Evolutionary conservation across 1,140 invertebrate genomes (phyloP).

Genomic region (Orussus abietinus): DNA sequence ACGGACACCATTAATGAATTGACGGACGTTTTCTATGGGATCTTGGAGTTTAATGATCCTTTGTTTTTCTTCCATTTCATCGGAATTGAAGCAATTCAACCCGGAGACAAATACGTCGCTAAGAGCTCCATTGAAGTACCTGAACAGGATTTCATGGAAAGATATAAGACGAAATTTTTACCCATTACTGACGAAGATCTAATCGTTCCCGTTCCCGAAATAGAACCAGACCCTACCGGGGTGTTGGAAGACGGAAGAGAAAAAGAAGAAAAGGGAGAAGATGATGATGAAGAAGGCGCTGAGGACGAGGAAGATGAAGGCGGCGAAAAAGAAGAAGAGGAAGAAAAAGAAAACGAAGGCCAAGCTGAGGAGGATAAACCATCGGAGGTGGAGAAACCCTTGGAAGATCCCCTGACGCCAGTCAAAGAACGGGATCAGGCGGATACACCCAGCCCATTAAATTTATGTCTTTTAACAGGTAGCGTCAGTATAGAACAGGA

Average conservation of each 20-base stretch:
- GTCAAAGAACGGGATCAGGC: conserved; percentile 27
- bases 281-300: conserved; percentile 19
- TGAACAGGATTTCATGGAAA: conserved; percentile 15
- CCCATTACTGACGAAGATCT: conserved; percentile 39
- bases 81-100: conserved; percentile 25
- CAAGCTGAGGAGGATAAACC: background rate
- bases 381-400: conserved; percentile 7
- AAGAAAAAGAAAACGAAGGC: conserved; percentile 11
- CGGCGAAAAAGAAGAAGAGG: conserved; percentile 14
- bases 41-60: conserved; percentile 37
- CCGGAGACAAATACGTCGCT: conserved; percentile 20
- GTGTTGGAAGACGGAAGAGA: background rate
- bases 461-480: conserved; percentile 39
- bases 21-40: conserved; percentile 27
- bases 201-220: too few relatives aligned
- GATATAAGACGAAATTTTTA: conserved; percentile 34
- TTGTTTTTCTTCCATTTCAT: conserved; percentile 35
- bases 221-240: conserved; percentile 8
- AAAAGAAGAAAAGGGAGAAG: conserved; percentile 13
- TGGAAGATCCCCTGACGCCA: conserved; percentile 23
- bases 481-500: conserved; percentile 24
- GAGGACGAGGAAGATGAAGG: conserved; percentile 20
- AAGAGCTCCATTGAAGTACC: conserved; percentile 13
- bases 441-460: conserved; percentile 35
- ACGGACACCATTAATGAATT: conserved; percentile 33